Evolutionary conservation across 2,888 invertebrate genomes (phyloP).

Genomic region (Agrilus cyanescens): DNA sequence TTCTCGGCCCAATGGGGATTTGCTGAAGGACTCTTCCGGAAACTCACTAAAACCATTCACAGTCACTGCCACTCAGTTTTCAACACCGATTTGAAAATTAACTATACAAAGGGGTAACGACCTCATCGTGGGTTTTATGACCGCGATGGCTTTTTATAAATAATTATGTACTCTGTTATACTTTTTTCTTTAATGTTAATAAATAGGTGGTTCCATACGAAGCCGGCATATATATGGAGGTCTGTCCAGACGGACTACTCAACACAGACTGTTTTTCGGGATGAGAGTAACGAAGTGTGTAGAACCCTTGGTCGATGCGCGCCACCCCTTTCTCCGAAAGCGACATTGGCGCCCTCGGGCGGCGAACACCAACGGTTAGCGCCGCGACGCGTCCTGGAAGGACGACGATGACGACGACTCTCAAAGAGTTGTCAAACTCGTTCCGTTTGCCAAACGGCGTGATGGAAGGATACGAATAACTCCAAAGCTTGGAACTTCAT

Average conservation of each 20-base stretch:
- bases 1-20: no score
- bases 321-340: conserved; percentile 22
- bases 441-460: no score
- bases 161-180: not conserved
- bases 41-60: conserved; percentile 9
- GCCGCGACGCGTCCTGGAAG: no score
- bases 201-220: conserved; percentile 3
- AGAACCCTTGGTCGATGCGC: conserved; percentile 30
- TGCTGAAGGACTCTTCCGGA: conserved; percentile 11
- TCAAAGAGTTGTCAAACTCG: no score
- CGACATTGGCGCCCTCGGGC: conserved; percentile 23
- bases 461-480: no score
- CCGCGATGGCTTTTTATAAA: not conserved
- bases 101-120: conserved; percentile 3
- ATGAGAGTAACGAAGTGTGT: conserved; percentile 21
- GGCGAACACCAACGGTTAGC: no score
- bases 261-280: conserved; percentile 26
- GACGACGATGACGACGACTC: no score
- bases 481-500: no score
- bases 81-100: conserved; percentile 5
- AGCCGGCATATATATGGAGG: conserved; percentile 6
- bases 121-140: not conserved
- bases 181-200: not conserved
- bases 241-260: conserved; percentile 19
- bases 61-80: conserved; percentile 12